Evolutionary conservation across 2,113 vertebrate genomes (phyloP), one percentile per base, ranked within the genome.

Genomic region (Ictalurus punctatus): DNA sequence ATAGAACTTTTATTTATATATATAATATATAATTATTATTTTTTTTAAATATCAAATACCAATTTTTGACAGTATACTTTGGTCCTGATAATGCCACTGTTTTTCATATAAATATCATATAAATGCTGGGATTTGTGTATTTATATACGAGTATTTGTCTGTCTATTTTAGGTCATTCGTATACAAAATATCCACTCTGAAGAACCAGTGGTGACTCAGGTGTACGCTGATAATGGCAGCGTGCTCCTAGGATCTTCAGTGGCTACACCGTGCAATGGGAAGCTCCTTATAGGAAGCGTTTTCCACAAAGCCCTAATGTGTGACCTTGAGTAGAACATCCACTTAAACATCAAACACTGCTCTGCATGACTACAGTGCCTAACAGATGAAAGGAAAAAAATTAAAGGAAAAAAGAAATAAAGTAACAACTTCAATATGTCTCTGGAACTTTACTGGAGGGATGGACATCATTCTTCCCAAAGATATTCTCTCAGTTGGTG

Each of bases 261-360:
- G 73, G 98, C 98, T 0, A 82, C 96, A 0, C 0, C 93, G 0
- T 95, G 97, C 0, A 78, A 94, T 8, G 93, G 94, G 40, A 97
- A 97, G 74, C 91, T 99, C 61, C 95, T 99, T 21, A 96, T 99
- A 4, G 98, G 98, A 80, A 97, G 97, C 0, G 91, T 99, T 73
- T 98, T 94, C 92, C 97, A 99, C 85, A 98, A 96, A 95, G 96
- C 97, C 9, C 90, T 99, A 40, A 93, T 93, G 54, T 99, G 98
- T 93, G 93, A 97, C 85, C 93, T 98, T 82, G 86, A 95, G 34
- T 94, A 94, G 90, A 54, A n/a, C 63, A 30, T 56, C 3, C 56
- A 40, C 44, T 58, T 25, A 13, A 58, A 40, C 14, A 44, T 30
- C 59, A 23, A 19, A 27, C 63, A 59, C 13, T 27, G 5, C 17